Evolutionary conservation across 1,140 invertebrate genomes (phyloP), one percentile per base, ranked within the genome.

Genomic region (Andricus grossulariae): DNA sequence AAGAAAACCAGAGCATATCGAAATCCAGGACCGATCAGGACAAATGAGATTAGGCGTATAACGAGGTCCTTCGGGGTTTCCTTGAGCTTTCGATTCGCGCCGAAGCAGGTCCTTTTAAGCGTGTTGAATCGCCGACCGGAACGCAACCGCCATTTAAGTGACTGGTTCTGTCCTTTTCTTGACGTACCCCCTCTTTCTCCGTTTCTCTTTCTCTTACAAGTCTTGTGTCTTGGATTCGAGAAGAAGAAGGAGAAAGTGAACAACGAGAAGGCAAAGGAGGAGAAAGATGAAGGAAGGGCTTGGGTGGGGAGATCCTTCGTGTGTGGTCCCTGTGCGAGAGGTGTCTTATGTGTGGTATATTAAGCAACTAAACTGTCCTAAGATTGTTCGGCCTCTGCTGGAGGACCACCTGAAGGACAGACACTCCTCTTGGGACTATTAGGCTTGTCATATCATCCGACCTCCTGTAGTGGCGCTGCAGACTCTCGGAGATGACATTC

Each of bases 281-380:
- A 76, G 78, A 83, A 78, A 72, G 72, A 80, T 16, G 51, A 19
- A 66, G 78, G 76, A 72, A 76, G 54, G 76, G 13, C 19, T 21
- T 80, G 66, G 75, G 80, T 77, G 81, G 82, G 86, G 79, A 81
- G 77, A 86, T 87, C 88, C 89, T 90, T 90, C 89, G 88, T 90
- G 89, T 88, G 88, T 90, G 89, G 88, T 90, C 88, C 81, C 74
- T 80, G 78, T 81, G 78, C 82, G 78, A 78, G 86, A 90, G 88
- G 88, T 89, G 88, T 88, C 88, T 90, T 87, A 87, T 89, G 88
- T 90, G 88, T 90, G 88, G 88, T 83, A 86, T 84, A 84, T 32
- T 32, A 32, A 32, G 5, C 25, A 32, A 32, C 81, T 78, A 85
- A 82, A 86, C 83, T 88, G 85, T 88, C 83, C 86, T 82, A 80